Evolutionary conservation across 2,888 invertebrate genomes (phyloP), one percentile per base, ranked within the genome.

Genomic region (Hydropsyche betteni): DNA sequence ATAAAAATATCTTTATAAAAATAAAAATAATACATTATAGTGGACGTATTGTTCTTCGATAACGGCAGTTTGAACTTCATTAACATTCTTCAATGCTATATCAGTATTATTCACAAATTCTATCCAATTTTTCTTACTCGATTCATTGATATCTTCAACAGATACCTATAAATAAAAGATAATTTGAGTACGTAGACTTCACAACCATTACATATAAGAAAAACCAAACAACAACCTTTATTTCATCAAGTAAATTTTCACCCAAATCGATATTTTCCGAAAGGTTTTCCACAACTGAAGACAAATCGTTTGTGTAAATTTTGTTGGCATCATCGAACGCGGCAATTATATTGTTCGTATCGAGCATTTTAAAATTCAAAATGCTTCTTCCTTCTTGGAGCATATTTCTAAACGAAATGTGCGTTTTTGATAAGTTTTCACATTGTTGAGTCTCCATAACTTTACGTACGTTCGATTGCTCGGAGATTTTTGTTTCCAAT

Each of bases 301-400:
- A 36, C 8, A 78, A 72, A 51, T 76, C 76, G 5, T 61, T 68
- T 5, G 74, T 52, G 38, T 74, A 78, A 10, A 34, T 36, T 53
- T 69, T 61, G 36, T 76, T 76, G 44, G 72, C 55, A 2, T 76
- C 75, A 10, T 78, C 75, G 44, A 78, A 53, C 12, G 51, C 16
- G 2, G 10, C 58, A 24, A 78, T 69, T 0, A 72, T 68, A 33
- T 51, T n/a, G 24, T 73, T 74, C 12, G 77, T 74, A 33, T 74
- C 70, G 8, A 75, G 14, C 12, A 76, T 75, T 24, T 76, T 76
- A 6, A 10, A 14, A 7, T 55, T 72, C 16, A 74, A 68, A n/a
- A 38, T 52, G 2, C 51, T 70, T 24, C 44, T 74, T 50, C 24
- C 73, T 4, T 64, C 73, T 12, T 51, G 58, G 36, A 77, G 68